phyloP scores from a whole-genome alignment of 2,888 invertebrate species.

The Thymelicus acteon region DNA sequence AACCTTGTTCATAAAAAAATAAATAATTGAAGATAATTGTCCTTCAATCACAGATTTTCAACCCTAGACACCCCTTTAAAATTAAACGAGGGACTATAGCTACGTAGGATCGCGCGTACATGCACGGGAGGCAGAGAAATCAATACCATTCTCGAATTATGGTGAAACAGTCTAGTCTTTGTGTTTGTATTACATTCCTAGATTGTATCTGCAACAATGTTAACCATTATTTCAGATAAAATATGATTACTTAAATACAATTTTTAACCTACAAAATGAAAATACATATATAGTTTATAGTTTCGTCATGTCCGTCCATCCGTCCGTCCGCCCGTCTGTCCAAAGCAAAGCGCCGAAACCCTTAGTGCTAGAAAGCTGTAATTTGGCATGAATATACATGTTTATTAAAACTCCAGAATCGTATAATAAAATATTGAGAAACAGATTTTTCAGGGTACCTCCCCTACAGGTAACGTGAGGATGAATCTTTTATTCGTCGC shows the following conservation, averaged over 20 bases:
- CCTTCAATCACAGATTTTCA: conserved; percentile 9
- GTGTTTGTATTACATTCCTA: neutral
- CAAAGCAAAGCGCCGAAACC: too few species aligned
- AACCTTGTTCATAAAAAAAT: too few species aligned
- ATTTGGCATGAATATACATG: too few species aligned
- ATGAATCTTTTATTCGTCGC: too few species aligned
- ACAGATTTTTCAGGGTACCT: too few species aligned
- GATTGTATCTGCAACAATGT: neutral
- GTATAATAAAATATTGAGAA: too few species aligned
- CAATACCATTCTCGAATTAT: conserved; percentile 25
- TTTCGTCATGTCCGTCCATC: too few species aligned
- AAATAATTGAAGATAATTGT: neutral
- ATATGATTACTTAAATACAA: neutral
- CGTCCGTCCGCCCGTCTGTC: too few species aligned
- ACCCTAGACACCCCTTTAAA: conserved; percentile 28
- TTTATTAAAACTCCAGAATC: too few species aligned
- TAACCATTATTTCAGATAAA: neutral
- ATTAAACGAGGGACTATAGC: conserved; percentile 7
- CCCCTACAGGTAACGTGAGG: too few species aligned
- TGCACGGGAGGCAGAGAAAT: conserved; percentile 22
- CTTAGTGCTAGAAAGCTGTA: too few species aligned
- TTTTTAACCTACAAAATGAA: neutral
- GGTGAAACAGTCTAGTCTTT: conserved; percentile 13
- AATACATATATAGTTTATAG: neutral
- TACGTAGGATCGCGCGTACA: neutral